Conservation (phyloP, 2,888 invertebrate species). For the Thymelicus lineola region DNA sequence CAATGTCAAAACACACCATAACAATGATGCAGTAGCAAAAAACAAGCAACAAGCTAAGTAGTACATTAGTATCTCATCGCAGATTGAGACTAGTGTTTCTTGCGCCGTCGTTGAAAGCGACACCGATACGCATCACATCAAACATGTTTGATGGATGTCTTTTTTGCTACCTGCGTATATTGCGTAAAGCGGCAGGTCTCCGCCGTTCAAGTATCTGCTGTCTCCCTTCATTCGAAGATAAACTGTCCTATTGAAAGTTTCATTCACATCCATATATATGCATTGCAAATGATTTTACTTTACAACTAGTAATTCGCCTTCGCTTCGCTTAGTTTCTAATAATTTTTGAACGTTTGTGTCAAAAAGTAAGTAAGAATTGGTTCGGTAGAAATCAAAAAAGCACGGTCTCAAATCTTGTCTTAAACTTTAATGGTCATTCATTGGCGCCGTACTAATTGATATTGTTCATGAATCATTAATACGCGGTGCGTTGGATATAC, state of each 20-base stretch:
- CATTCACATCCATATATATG: background rate
- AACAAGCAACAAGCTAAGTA: slow-evolving; percentile 5
- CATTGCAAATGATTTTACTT: background rate
- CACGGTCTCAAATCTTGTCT: background rate
- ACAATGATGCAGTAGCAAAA: background rate
- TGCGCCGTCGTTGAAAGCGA: slow-evolving; percentile 36
- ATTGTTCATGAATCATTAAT: slow-evolving; percentile 32
- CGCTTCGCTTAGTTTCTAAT: no score
- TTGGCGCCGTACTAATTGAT: slow-evolving; percentile 3
- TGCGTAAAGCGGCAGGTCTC: slow-evolving; percentile 12
- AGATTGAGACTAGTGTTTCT: slow-evolving; percentile 36
- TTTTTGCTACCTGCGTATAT: slow-evolving; percentile 27
- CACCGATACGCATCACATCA: slow-evolving; percentile 38
- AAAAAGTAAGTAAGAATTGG: no score
- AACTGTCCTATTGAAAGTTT: background rate
- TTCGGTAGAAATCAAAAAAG: no score
- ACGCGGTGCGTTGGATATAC: slow-evolving; percentile 23
- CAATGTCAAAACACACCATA: slow-evolving; percentile 3
- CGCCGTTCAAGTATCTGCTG: slow-evolving; percentile 3
- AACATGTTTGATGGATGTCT: slow-evolving; percentile 32
- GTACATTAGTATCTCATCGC: slow-evolving; percentile 19
- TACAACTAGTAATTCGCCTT: no score
- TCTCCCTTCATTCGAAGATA: slow-evolving; percentile 10
- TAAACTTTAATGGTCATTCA: slow-evolving; percentile 13
- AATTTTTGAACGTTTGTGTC: no score